Base-by-base conservation (phyloP, 2,888 invertebrate genomes). In the Melanotus villosus region DNA sequence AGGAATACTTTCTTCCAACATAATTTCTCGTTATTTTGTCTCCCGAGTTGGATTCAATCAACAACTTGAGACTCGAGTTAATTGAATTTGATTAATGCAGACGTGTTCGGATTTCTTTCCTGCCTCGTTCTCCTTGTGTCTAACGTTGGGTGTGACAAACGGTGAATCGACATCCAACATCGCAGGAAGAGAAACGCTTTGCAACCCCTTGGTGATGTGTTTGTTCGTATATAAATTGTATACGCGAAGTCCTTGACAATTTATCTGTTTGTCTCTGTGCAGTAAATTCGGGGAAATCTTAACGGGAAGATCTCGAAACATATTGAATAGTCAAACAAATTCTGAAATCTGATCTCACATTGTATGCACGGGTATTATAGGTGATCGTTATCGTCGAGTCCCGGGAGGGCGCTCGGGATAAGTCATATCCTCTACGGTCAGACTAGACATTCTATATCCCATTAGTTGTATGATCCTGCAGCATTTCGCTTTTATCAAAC, bases 391-490 rank as follows among this genome's bases (percentile, higher is more conserved):
- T 80, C 80, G 74, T 71, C 54, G 34, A 56, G 68, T 73, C 79
- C 74, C 78, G 45, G 63, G 79, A 76, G 79, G 75, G 73, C 73
- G 70, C 77, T 79, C 76, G 75, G 77, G 74, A 77, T 77, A 80
- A 79, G 78, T 79, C 79, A 79, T 76, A 77, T 73, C 73, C 65
- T 71, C 72, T 65, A 70, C 75, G 74, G 66, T 73, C 75, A 75
- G 75, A 58, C 73, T 70, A 72, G 73, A 77, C 79, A 78, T 72
- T 69, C 76, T 77, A 76, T 78, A 80, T 79, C 79, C 78, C 76
- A 79, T 79, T 80, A 80, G 77, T 68, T 72, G 76, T 71, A 73
- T 78, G 74, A 77, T 76, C 76, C 75, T n/a, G n/a, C 72, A 54
- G 30, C 66, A 73, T 70, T 59, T 73, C 67, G 72, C 70, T 74